Evolutionary conservation across 2,797 vertebrate species (phyloP), one percentile per base, ranked within the genome.

Genomic region (Tragelaphus oryx): DNA sequence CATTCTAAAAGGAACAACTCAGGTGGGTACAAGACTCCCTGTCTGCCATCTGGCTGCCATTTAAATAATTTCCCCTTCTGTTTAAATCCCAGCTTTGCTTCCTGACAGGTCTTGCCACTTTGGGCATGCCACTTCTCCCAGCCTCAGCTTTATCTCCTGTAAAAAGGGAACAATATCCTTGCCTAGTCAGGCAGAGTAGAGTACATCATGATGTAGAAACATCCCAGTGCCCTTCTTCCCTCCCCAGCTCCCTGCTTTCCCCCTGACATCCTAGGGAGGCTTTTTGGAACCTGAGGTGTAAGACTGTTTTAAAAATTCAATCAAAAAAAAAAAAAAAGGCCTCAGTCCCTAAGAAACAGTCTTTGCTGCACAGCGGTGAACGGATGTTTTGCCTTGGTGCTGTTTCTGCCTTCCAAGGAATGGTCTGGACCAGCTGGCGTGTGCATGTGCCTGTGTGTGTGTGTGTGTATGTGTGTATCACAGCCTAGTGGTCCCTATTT

Each of bases 391-490:
- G 95, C 96, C 89, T 91, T 54, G 33, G 44, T n/a, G 86, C 7
- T 48, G 87, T 90, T 90, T 0, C 0, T 96, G 55, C 50, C 97
- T 97, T 78, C 75, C 68, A 26, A 86, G 48, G 75, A 92, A 75
- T 2, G 2, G 80, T 87, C 95, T 92, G 95, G 94, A 97, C 97
- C 81, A 95, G 65, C 97, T 97, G 97, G 97, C 91, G 94, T 90
- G 94, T 94, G 71, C 33, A 65, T 7, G 82, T 12, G 81, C 22
- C 62, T 60, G 20, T 4, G 87, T 5, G 30, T 60, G 33, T 12
- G 74, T 65, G 18, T 44, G 33, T 55, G 76, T 12, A 22, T 33
- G 71, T 55, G 54, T 54, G 20, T 75, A 62, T 88, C 65, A 13
- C 82, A 91, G 95, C 74, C 92, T 65, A 68, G 71, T 52, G 84